Evolutionary conservation across 2,113 vertebrate species (phyloP), one percentile per base, ranked within the genome.

Genomic region (Climacteris rufus): DNA sequence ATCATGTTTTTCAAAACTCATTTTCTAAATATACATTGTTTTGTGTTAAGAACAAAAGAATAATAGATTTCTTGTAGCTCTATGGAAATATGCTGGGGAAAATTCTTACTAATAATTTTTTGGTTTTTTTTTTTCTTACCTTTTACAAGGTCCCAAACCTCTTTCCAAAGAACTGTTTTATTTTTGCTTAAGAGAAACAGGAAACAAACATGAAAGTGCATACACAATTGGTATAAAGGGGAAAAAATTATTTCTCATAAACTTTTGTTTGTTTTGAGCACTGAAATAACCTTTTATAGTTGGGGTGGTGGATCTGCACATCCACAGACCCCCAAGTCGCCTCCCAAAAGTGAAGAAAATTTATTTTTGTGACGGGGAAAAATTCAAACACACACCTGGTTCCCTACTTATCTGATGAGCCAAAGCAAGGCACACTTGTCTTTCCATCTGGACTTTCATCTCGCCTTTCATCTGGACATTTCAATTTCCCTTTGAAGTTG

Each of bases 401-500:
- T 92, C 75, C 91, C 45, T 53, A 60, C 75, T 96, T 88, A 88
- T 94, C 91, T 91, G 79, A 90, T 95, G 80, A 97, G 85, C 53
- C 69, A 89, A 82, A 92, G 90, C 66, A 88, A 93, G 75, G 68
- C 92, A 83, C 81, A 68, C 92, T 94, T 85, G 86, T 57, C 94
- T 97, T 94, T 83, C 96, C 93, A 90, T 92, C 90, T 95, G 74
- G 78, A 87, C 84, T 96, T 97, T 96, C 96, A 93, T 97, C 95
- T 96, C 5, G 24, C 87, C 95, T 97, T 96, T 97, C 93, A 93
- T 92, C 86, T 90, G 86, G 66, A 94, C 88, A 93, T 89, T 96
- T 97, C 94, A 79, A 94, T 97, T 97, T 97, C 92, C 91, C 96
- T 98, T 97, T 95, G 91, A 98, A 96, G 91, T 96, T 92, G 80